Evolutionary conservation across 2,888 invertebrate genomes (phyloP), one percentile per base, ranked within the genome.

Genomic region (Crocallis elinguaria): DNA sequence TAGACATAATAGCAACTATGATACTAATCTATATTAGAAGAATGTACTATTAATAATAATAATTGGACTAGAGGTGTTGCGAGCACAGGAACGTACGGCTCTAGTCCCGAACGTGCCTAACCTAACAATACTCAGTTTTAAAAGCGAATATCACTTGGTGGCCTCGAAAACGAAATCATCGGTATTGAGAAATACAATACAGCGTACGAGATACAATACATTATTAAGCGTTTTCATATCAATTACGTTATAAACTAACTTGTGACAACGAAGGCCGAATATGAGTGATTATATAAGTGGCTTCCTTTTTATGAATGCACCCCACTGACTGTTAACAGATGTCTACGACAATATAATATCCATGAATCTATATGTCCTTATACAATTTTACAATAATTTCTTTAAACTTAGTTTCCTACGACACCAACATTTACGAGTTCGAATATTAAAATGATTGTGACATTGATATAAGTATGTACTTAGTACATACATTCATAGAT

Each of bases 131-230:
- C 62, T 67, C 63, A 62, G 63, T 64, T 38, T 11, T 75, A 75
- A 75, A 78, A 75, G 77, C 77, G 62, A 81, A 76, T 81, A 81
- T 81, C 81, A 80, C 81, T 76, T 78, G 73, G 71, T 64, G 67
- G 58, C 60, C 51, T 57, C 51, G 55, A 66, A 29, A 58, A 38
- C 56, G 33, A 46, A 52, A 49, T 51, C 48, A 52, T 49, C 52
- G 49, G 50, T 49, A 38, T 23, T 16, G 8, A n/a, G n/a, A n/a
- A 6, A 14, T 25, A 25, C 29, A 12, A 12, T 38, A 38, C n/a
- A 25, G 9, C 9, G 9, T 19, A n/a, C n/a, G 38, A 7, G 14
- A 14, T 38, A 36, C 36, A 21, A 35, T 19, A 35, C 13, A 13
- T 3, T 23, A 12, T 13, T 23, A 37, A 37, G 37, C 37, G 37